Evolutionary conservation across 2,888 invertebrate genomes (phyloP).

Genomic region (Dicycla oo): DNA sequence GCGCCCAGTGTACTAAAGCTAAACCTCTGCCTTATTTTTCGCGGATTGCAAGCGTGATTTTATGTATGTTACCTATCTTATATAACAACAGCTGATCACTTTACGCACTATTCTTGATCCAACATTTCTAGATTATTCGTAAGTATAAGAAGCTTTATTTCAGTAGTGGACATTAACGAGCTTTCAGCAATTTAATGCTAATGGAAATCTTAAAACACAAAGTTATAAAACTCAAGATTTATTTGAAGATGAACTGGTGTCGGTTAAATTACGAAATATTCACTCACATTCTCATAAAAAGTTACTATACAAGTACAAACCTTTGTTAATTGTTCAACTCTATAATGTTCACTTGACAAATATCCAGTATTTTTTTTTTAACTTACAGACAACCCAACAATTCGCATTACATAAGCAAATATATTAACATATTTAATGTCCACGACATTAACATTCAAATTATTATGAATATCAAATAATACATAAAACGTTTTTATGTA

Average conservation of each 20-base stretch:
- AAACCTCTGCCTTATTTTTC: too few species aligned
- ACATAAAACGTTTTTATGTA: constrained; percentile 64
- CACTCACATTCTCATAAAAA: background rate
- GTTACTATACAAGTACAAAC: background rate
- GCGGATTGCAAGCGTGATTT: too few species aligned
- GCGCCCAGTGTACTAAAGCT: too few species aligned
- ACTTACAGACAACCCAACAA: constrained; percentile 26
- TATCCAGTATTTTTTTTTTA: background rate
- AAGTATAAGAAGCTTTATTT: constrained; percentile 7
- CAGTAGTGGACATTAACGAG: constrained; percentile 19
- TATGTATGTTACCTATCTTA: too few species aligned
- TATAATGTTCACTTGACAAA: too few species aligned
- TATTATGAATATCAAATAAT: constrained; percentile 68
- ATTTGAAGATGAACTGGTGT: background rate
- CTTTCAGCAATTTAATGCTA: constrained; percentile 30
- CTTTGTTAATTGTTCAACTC: background rate
- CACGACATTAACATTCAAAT: constrained; percentile 66
- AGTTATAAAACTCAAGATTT: constrained; percentile 33
- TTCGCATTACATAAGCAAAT: constrained; percentile 49
- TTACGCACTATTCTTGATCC: background rate
- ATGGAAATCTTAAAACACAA: constrained; percentile 32
- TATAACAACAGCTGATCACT: background rate
- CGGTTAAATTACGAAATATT: background rate
- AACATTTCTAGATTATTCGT: constrained; percentile 4
- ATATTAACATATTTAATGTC: constrained; percentile 59